Conservation (phyloP, 2,888 invertebrate genomes). For the Drosophila nr. perissopoda region DNA sequence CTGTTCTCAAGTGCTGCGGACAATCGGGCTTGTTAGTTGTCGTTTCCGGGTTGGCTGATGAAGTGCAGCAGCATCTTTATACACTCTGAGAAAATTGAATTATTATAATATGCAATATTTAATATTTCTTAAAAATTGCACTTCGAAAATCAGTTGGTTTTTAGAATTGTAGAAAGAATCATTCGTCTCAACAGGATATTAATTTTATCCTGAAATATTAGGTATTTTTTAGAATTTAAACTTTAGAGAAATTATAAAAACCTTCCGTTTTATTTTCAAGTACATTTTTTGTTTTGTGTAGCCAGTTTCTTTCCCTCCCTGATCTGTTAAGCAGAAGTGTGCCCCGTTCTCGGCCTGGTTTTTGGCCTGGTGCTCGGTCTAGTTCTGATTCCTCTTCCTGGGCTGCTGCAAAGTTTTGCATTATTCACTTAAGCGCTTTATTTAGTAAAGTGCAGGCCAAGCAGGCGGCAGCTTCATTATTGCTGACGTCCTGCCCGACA, state of each 20-base stretch:
- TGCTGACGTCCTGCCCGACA: conserved; percentile 59
- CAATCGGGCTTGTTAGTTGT: conserved; percentile 81
- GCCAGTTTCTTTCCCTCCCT: not conserved
- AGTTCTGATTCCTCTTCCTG: conserved; percentile 18
- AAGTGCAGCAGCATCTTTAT: conserved; percentile 54
- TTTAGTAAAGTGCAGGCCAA: conserved; percentile 65
- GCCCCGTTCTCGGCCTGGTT: conserved; percentile 8
- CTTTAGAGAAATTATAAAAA: not conserved
- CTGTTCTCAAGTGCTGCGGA: conserved; percentile 60
- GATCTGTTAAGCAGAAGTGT: not conserved
- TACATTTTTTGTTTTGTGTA: not conserved
- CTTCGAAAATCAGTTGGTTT: not conserved
- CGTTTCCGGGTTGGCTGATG: conserved; percentile 76
- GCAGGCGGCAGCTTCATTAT: conserved; percentile 66
- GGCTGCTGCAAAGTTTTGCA: conserved; percentile 74
- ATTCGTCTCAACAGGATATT: not conserved
- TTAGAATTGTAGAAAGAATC: not conserved
- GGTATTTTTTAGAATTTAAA: not conserved
- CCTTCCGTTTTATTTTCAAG: not conserved
- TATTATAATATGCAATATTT: not conserved
- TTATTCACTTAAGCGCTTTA: conserved; percentile 81
- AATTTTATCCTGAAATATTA: not conserved
- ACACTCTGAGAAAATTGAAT: not conserved
- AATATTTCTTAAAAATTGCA: not conserved
- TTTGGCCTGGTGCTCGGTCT: conserved; percentile 8